These are phyloP conservation scores for Andrena marginata DNA, from an alignment of 2,888 invertebrate species.

Conservation along the genomic window DNA sequence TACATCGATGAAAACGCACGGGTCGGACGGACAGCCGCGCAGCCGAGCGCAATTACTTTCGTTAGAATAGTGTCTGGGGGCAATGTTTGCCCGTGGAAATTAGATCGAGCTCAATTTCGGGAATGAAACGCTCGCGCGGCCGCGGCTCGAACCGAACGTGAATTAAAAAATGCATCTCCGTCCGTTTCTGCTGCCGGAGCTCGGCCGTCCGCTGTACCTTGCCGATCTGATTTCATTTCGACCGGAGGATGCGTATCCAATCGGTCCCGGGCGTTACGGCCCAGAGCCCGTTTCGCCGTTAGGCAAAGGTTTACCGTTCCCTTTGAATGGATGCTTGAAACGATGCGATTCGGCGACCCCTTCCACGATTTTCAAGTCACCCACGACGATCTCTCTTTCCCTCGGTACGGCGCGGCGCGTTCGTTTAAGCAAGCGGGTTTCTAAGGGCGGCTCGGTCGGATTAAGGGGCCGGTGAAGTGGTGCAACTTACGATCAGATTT, in stretches of 20 bases:
- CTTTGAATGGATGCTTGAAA: slow-evolving; percentile 43
- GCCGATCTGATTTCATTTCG: not conserved
- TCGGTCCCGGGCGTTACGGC: not conserved
- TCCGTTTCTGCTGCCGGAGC: not conserved
- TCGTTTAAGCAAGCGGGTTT: slow-evolving; percentile 71
- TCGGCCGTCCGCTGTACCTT: not conserved
- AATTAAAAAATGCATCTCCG: not conserved
- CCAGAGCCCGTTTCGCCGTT: not conserved
- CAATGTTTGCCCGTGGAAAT: slow-evolving; percentile 15
- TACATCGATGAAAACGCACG: slow-evolving; percentile 78
- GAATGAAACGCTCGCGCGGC: not conserved
- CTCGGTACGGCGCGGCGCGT: slow-evolving; percentile 44
- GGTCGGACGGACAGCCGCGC: slow-evolving; percentile 34
- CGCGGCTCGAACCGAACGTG: not conserved
- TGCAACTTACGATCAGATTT: slow-evolving; percentile 78
- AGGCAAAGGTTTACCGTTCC: slow-evolving; percentile 45
- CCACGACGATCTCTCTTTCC: slow-evolving; percentile 20
- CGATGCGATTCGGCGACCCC: slow-evolving; percentile 38
- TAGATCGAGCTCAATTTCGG: slow-evolving; percentile 50
- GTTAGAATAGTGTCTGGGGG: slow-evolving; percentile 37
- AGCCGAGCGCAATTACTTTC: slow-evolving; percentile 59
- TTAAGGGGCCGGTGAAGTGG: slow-evolving; percentile 75
- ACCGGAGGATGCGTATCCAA: not conserved
- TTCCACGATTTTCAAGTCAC: slow-evolving; percentile 61
- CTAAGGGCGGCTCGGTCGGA: slow-evolving; percentile 68